These are phyloP conservation scores for Lepilemur ruficaudatus DNA, from an alignment of 2,797 vertebrate species.

Conservation along the genomic window DNA sequence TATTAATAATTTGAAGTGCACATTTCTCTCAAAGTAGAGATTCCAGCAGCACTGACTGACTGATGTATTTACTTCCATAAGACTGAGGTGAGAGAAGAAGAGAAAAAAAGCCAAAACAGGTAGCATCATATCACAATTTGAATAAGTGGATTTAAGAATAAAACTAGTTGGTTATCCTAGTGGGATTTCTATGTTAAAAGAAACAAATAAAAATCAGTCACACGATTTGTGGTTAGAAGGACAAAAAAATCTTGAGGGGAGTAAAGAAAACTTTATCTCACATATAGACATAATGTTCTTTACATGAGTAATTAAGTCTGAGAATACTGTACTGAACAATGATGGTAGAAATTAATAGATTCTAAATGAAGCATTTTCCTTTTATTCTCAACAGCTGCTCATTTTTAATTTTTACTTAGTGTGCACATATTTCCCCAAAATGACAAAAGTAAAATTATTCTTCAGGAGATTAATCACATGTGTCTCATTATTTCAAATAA, in stretches of 20 bases:
- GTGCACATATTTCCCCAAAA: constrained; percentile 63
- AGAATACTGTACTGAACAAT: constrained; percentile 58
- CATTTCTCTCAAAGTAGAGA: background rate
- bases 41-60: background rate
- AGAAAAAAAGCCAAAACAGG: background rate
- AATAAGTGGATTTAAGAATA: constrained; percentile 64
- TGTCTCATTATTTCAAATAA: constrained; percentile 64
- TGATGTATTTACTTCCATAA: background rate
- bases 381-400: constrained; percentile 62
- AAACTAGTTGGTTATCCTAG: constrained; percentile 49
- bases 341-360: constrained; percentile 66
- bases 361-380: constrained; percentile 73
- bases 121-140: background rate
- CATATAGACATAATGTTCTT: constrained; percentile 54
- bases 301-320: constrained; percentile 68
- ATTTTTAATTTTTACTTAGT: constrained; percentile 56
- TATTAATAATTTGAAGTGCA: background rate
- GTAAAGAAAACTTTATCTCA: constrained; percentile 45
- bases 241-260: constrained; percentile 26
- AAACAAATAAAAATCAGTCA: constrained; percentile 39
- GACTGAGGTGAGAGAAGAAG: background rate
- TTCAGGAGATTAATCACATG: constrained; percentile 58
- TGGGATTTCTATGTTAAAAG: constrained; percentile 26
- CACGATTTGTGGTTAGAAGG: constrained; percentile 31
- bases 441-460: constrained; percentile 67